Percentiles rank a stretch among this genome's conserved stretches.
Conservation (phyloP, 2,888 invertebrate species). For the Lasioglossum marginatum region DNA sequence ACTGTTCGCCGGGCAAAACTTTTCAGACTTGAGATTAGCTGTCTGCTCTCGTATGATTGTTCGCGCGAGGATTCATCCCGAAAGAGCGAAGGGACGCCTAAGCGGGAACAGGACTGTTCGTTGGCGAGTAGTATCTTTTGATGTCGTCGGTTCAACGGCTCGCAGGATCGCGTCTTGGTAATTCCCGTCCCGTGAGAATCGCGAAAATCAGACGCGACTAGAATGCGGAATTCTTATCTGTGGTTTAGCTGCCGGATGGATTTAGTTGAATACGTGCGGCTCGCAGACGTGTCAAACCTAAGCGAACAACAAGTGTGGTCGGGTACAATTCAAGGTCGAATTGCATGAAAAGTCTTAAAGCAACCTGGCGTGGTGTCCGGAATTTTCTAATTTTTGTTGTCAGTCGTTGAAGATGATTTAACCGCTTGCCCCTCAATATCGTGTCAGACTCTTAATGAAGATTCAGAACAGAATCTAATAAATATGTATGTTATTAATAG, state of each 20-base stretch:
- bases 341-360: not conserved
- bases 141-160: not conserved
- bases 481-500: no score
- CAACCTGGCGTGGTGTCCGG: accelerated
- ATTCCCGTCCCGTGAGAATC: not conserved
- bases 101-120: not conserved
- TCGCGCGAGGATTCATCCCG: not conserved
- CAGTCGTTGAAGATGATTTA: no score
- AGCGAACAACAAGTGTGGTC: not conserved
- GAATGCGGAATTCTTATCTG: not conserved
- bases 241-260: not conserved
- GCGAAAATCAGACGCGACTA: not conserved
- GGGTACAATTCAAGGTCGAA: not conserved
- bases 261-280: not conserved
- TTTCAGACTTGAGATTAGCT: slow-evolving; percentile 1
- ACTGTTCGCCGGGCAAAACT: not conserved
- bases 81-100: not conserved
- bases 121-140: not conserved
- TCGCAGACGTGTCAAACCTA: not conserved
- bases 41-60: slow-evolving; percentile 1
- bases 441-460: no score
- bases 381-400: no score
- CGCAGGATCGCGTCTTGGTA: not conserved
- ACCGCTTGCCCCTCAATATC: no score
- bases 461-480: no score